Base-by-base conservation (phyloP, 1,140 invertebrate species). In the Condylostylus longicornis region DNA sequence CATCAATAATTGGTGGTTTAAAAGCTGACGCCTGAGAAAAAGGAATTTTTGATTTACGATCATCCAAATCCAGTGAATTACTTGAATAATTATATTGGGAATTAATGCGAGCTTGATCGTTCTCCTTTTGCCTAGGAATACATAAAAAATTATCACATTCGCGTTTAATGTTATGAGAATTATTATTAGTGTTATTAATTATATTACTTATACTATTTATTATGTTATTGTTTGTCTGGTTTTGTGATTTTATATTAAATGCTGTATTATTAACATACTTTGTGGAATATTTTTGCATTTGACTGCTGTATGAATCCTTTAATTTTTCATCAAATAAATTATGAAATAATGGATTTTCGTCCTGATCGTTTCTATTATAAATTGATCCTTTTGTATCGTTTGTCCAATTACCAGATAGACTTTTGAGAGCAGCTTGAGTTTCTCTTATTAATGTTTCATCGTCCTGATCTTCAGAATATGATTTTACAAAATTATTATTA, bases 321-420 rank as follows among this genome's bases (percentile, higher is more conserved):
- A 80, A 75, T 51, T 83, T 86, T 48, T 86, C 82, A 46, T 82
- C 80, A 46, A 86, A 87, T 1, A 86, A 62, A 55, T 85, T 86
- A 48, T 86, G 83, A 47, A 86, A 86, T 2, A 81, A 80, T 33
- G 74, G 73, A 40, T 83, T 79, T 37, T 83, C 80, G 36, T 75
- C 74, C 25, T 71, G 69, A 41, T 72, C 74, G n/a, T 71, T 68
- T 23, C 69, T 61, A 18, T 70, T 70, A 42, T 79, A 78, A 12
- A 70, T 55, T 13, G 70, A 71, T 10, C 70, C 68, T 14, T 74
- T 60, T 1, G 75, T 76, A 23, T 66, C 62, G n/a, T n/a, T n/a
- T 1, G 74, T 70, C 80, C 82, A 85, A 50, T 74, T 82, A 4
- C 81, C 82, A 0, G 82, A 85, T 1, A 89, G 61, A 49, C 77